Conservation (phyloP, 2,888 invertebrate species). For the Idaea biselata region DNA sequence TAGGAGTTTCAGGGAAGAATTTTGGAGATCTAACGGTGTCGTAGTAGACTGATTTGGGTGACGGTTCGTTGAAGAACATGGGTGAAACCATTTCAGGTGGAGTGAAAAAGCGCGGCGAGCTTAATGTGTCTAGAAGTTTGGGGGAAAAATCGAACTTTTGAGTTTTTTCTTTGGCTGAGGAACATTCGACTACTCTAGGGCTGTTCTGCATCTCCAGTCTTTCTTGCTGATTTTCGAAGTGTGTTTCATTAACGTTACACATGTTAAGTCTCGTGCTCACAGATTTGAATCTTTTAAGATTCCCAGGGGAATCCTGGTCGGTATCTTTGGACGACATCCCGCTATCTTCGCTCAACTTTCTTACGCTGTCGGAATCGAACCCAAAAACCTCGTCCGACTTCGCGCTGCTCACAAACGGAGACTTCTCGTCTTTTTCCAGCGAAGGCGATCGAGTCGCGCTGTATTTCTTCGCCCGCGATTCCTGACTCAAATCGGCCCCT, state of each 20-base stretch:
- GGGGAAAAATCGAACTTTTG: conserved; percentile 74
- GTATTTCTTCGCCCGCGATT: conserved; percentile 61
- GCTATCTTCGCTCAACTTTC: conserved; percentile 42
- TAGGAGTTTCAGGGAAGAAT: conserved; percentile 69
- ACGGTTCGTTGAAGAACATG: conserved; percentile 68
- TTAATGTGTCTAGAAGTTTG: conserved; percentile 60
- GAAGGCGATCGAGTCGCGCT: conserved; percentile 75
- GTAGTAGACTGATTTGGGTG: conserved; percentile 71
- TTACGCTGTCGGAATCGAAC: conserved; percentile 57
- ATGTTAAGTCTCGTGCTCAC: conserved; percentile 70
- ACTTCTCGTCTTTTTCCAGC: conserved; percentile 76
- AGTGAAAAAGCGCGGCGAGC: conserved; percentile 70
- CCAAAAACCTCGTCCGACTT: conserved; percentile 65
- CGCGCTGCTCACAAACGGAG: conserved; percentile 60
- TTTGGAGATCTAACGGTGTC: conserved; percentile 71
- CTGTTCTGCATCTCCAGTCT: conserved; percentile 68
- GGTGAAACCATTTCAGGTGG: conserved; percentile 71
- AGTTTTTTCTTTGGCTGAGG: conserved; percentile 67
- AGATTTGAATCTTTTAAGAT: conserved; percentile 61
- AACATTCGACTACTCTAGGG: conserved; percentile 63
- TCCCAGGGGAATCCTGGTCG: conserved; percentile 56
- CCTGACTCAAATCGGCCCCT: conserved; percentile 56
- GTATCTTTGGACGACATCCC: conserved; percentile 47
- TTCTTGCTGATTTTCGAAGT: conserved; percentile 57
- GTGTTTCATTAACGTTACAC: conserved; percentile 60